Evolutionary conservation across 35 echinoderm and acorn worm species (phyloP).

Genomic region (Nesometra sesokonis): DNA sequence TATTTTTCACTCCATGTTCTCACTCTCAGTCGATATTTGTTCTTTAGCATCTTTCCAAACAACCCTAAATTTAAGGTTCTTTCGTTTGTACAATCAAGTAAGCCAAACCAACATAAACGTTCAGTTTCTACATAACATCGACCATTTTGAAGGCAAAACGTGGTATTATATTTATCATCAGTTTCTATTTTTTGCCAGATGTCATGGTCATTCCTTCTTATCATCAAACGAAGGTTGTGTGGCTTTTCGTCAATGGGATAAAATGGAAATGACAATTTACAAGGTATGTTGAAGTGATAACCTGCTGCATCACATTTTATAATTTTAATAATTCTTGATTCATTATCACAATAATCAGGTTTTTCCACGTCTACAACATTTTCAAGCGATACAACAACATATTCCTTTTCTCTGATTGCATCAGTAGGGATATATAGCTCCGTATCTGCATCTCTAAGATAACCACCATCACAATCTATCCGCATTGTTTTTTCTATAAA

Average conservation of each 20-base stretch:
- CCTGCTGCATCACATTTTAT: not conserved
- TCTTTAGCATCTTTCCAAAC: not conserved
- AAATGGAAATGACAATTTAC: not conserved
- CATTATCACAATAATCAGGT: not conserved
- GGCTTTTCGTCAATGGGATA: not conserved
- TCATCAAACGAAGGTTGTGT: not conserved
- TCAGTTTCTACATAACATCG: not conserved
- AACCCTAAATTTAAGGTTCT: not conserved
- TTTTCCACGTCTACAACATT: not conserved
- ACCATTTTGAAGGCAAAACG: not conserved
- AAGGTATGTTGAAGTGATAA: not conserved
- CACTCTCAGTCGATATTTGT: not conserved
- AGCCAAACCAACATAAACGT: not conserved
- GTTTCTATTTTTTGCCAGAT: not conserved
- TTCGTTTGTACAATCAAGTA: not conserved
- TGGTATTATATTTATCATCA: not conserved
- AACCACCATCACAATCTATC: not conserved
- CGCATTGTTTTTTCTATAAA: too few relatives aligned
- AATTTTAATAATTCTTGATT: not conserved
- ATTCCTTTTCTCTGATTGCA: not conserved
- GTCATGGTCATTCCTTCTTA: not conserved
- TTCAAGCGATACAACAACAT: not conserved
- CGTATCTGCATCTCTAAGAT: not conserved
- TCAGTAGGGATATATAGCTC: not conserved
- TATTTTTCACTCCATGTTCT: not conserved